These are phyloP conservation scores for Drosophila demipolita DNA, from an alignment of 2,888 invertebrate genomes.

Conservation along the genomic window DNA sequence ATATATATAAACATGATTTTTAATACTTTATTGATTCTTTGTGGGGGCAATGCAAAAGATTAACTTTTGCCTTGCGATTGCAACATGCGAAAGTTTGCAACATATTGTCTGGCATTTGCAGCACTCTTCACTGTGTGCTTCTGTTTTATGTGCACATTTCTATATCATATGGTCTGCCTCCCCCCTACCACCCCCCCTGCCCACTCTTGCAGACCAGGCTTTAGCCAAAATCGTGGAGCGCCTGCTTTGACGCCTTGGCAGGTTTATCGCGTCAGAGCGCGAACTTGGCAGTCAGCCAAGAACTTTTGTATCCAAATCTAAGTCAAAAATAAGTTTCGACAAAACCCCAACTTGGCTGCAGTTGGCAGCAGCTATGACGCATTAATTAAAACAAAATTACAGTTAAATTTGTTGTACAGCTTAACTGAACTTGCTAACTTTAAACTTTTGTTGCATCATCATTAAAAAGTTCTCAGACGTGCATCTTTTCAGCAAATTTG, in stretches of 20 bases:
- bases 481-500: slow-evolving; percentile 17
- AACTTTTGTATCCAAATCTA: slow-evolving; percentile 24
- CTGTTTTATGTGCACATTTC: slow-evolving; percentile 44
- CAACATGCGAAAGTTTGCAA: slow-evolving; percentile 45
- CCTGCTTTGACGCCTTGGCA: slow-evolving; percentile 68
- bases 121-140: slow-evolving; percentile 22
- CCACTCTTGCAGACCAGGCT: no score
- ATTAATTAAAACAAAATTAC: slow-evolving; percentile 75
- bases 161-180: slow-evolving; percentile 35
- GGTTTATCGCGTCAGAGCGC: slow-evolving; percentile 55
- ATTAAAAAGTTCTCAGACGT: slow-evolving; percentile 73
- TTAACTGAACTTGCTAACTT: slow-evolving; percentile 24
- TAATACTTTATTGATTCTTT: slow-evolving; percentile 28
- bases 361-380: slow-evolving; percentile 40
- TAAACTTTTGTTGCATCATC: slow-evolving; percentile 63
- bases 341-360: slow-evolving; percentile 40
- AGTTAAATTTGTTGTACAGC: slow-evolving; percentile 23
- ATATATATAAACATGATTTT: slow-evolving; percentile 2
- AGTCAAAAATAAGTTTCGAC: slow-evolving; percentile 35
- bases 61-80: slow-evolving; percentile 13
- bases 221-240: slow-evolving; percentile 15
- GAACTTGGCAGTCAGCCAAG: slow-evolving; percentile 45
- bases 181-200: no score
- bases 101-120: slow-evolving; percentile 18
- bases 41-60: slow-evolving; percentile 8